Conservation (phyloP, 2,113 vertebrate species). For the Labeo rohita region DNA sequence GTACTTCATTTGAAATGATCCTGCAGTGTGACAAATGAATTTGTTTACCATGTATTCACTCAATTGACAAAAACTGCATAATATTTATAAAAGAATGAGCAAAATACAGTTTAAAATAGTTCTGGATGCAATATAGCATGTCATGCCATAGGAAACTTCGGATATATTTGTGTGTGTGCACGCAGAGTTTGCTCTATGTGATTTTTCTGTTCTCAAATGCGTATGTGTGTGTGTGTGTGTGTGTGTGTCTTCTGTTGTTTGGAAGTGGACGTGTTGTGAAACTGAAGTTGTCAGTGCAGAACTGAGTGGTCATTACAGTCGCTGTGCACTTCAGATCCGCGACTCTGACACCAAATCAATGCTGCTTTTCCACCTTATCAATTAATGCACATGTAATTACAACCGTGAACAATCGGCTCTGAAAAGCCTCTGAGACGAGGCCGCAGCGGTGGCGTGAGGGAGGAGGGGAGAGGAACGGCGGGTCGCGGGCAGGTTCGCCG, state of each 20-base stretch:
- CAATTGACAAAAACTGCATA: neutral
- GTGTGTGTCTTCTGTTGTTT: slow-evolving; percentile 7
- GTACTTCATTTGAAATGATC: neutral
- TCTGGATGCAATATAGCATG: neutral
- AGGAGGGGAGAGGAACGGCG: neutral
- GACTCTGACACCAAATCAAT: slow-evolving; percentile 78
- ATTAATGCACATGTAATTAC: slow-evolving; percentile 81
- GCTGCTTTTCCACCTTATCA: slow-evolving; percentile 80
- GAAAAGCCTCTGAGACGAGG: slow-evolving; percentile 49
- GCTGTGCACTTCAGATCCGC: slow-evolving; percentile 35
- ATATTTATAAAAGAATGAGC: neutral
- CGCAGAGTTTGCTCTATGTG: neutral
- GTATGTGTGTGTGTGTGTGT: slow-evolving; percentile 24
- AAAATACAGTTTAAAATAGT: neutral
- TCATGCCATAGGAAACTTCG: neutral
- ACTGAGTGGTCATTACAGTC: slow-evolving; percentile 75
- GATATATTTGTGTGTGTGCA: neutral
- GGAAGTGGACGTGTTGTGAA: slow-evolving; percentile 33
- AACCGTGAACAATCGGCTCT: slow-evolving; percentile 73
- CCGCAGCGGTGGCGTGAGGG: neutral
- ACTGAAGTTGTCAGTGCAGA: slow-evolving; percentile 73
- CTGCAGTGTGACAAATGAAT: neutral
- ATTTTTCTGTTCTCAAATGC: neutral
- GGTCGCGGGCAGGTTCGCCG: slow-evolving; percentile 35
- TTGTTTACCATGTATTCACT: neutral